These are phyloP conservation scores for Apus apus DNA, from an alignment of 2,113 vertebrate genomes.

Conservation along the genomic window DNA sequence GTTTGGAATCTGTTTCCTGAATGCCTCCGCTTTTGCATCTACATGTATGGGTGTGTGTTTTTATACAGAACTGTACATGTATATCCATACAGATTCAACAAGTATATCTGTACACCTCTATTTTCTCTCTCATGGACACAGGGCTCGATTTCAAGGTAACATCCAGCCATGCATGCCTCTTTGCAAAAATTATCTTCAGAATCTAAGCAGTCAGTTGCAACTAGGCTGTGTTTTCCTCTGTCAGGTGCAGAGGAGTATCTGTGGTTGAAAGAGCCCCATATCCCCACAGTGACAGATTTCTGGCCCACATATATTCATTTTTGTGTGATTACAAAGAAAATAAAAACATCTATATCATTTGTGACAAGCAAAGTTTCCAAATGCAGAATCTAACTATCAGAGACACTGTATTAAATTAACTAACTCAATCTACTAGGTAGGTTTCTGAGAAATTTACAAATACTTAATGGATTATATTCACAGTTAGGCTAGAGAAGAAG, in stretches of 20 bases:
- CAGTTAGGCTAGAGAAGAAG: neutral
- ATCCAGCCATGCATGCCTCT: neutral
- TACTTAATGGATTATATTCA: neutral
- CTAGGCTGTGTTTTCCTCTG: neutral
- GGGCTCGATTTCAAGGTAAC: neutral
- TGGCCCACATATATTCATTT: neutral
- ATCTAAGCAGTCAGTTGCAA: neutral
- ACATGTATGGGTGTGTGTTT: neutral
- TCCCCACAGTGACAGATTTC: neutral
- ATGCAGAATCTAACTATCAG: neutral
- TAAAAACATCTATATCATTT: neutral
- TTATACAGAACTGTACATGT: neutral
- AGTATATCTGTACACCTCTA: neutral
- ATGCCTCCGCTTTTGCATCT: too few species aligned
- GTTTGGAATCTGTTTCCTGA: neutral
- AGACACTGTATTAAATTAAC: neutral
- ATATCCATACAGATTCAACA: neutral
- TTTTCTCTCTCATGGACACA: neutral
- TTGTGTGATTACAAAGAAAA: neutral
- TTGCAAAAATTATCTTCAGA: neutral
- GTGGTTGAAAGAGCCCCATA: neutral
- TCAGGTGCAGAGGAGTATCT: neutral
- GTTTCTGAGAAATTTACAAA: neutral
- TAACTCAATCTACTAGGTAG: neutral
- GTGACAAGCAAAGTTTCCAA: neutral